Evolutionary conservation across 2,797 vertebrate species (phyloP).

Genomic region (Paramormyrops hopkinsi): DNA sequence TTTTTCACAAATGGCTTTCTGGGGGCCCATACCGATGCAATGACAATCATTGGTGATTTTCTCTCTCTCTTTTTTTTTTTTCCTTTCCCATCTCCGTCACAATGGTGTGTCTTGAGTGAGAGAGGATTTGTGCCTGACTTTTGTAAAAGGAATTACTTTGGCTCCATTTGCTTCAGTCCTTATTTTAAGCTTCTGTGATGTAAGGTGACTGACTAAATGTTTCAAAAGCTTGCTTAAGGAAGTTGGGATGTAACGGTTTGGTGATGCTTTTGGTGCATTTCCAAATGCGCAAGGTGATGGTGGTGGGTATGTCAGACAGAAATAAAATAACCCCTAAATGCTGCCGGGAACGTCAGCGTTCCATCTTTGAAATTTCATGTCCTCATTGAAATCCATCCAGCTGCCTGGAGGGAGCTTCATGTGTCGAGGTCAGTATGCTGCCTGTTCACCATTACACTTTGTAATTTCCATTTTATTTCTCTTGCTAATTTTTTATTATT

Average conservation of each 20-base stretch:
- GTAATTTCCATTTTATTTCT: conserved; percentile 14
- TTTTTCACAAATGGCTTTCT: background rate
- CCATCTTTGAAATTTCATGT: conserved; percentile 11
- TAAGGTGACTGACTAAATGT: background rate
- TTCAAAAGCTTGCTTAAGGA: background rate
- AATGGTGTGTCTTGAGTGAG: background rate
- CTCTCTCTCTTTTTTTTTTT: background rate
- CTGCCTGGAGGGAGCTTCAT: background rate
- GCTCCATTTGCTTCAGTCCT: background rate
- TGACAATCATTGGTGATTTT: background rate
- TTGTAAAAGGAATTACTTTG: background rate
- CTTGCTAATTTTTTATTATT: conserved; percentile 2
- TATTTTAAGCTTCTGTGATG: background rate
- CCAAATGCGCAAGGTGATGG: background rate
- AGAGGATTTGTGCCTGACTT: background rate
- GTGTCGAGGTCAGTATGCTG: background rate
- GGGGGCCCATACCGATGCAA: background rate
- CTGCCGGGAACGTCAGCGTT: conserved; percentile 10
- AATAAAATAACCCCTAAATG: conserved; percentile 19
- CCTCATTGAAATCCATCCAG: conserved; percentile 20
- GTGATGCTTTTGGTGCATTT: background rate
- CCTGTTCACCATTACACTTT: background rate
- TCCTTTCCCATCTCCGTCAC: background rate
- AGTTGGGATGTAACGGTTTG: background rate
- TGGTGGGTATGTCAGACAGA: background rate